Conservation (phyloP, 2,888 invertebrate genomes). For the Sepioteuthis lessoniana region DNA sequence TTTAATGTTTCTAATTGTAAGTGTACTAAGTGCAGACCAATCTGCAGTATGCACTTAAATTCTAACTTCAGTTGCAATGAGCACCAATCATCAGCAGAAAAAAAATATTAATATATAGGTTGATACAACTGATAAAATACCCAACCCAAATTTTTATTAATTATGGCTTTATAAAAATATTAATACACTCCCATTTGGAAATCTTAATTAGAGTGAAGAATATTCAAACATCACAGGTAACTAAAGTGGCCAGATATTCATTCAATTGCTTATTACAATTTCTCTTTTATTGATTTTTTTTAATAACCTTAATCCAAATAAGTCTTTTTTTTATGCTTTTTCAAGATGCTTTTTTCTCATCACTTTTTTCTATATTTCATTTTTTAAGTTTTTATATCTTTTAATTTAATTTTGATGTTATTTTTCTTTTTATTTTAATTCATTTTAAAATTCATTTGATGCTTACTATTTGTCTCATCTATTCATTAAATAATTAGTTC, state of each 20-base stretch:
- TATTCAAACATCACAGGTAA: constrained; percentile 9
- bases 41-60: neutral
- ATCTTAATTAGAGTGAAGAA: constrained; percentile 9
- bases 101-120: neutral
- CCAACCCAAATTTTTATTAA: neutral
- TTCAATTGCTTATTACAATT: neutral
- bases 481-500: too few species aligned
- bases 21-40: neutral
- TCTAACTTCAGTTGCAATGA: neutral
- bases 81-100: neutral
- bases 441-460: too few species aligned
- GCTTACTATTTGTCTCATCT: too few species aligned
- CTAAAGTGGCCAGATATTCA: neutral
- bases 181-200: neutral
- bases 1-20: neutral
- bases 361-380: too few species aligned
- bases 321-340: too few species aligned
- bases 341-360: too few species aligned
- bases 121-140: neutral
- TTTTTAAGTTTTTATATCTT: too few species aligned
- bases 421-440: too few species aligned
- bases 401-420: too few species aligned
- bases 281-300: neutral
- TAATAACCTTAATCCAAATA: too few species aligned
- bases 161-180: neutral